Base-by-base conservation (phyloP, 2,113 vertebrate genomes). In the Bujurquina vittata region DNA sequence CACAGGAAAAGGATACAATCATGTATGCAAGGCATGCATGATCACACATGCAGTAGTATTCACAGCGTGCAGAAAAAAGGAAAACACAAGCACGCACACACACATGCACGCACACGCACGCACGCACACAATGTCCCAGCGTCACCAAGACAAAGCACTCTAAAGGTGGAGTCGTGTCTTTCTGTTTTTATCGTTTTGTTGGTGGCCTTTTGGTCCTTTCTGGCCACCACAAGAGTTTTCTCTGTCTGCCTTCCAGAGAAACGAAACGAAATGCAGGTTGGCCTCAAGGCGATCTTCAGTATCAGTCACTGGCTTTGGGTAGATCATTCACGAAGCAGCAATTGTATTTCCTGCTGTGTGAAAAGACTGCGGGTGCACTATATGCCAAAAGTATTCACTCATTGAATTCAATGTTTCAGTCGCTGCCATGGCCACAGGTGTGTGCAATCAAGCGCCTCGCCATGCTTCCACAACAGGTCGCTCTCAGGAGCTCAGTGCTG, bases 1-100 rank as follows among this genome's bases (percentile, higher is more conserved):
- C 78, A 81, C 40, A 60, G 80, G 79, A 58, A 79, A 56, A 73
- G 55, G 79, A 63, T 54, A 56, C 20, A 52, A 61, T 62, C 10
- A 33, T 12, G 67, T 37, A 17, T 4, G 7, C 22, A 29, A 54
- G 2, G 57, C n/a, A n/a, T n/a, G n/a, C n/a, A n/a, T n/a, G n/a
- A 72, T 56, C 74, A 75, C 59, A 60, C 9, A 54, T 37, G 37
- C 57, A 57, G 52, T 8, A 35, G 18, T 74, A 52, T 83, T 83
- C 52, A 63, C 10, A 43, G 15, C 35, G 52, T 62, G 7, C 49
- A 72, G 6, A 59, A 4, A 54, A 37, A 85, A 26, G 26, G 35
- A 37, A 37, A 37, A 37, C 10, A 37, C 35, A 37, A 37, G 35
- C 33, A 33, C 5, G 0, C 6, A 33, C 33, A 7, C 33, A 33